A percentile compares a stretch with the other conserved stretches of the same genome.
Evolutionary conservation across 2,888 invertebrate species (phyloP).

Genomic region (Piscicola geometra): DNA sequence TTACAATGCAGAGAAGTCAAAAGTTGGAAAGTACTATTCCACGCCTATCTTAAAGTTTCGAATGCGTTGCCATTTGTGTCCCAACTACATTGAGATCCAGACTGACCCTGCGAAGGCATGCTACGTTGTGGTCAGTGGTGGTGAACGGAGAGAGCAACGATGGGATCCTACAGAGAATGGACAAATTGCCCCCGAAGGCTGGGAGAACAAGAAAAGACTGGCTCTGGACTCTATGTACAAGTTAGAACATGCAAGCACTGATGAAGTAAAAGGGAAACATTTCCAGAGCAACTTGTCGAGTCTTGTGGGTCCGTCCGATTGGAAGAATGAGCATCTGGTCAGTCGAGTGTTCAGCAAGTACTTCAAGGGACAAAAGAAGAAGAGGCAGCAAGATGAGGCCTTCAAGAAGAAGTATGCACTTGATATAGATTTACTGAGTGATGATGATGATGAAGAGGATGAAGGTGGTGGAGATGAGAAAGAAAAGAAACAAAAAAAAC

Average conservation of each 20-base stretch:
- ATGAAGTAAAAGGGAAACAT: conserved; percentile 46
- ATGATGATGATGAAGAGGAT: neutral
- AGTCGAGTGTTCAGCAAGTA: conserved; percentile 11
- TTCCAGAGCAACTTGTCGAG: neutral
- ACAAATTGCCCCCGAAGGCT: conserved; percentile 66
- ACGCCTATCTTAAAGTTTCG: conserved; percentile 96
- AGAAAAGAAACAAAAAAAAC: too few species aligned
- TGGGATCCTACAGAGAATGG: conserved; percentile 97
- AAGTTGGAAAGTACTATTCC: conserved; percentile 90
- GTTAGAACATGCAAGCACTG: conserved; percentile 83
- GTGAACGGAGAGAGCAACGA: conserved; percentile 88
- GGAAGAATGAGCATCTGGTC: conserved; percentile 6
- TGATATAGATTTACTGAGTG: neutral
- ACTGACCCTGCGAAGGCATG: conserved; percentile 98
- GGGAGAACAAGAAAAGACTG: conserved; percentile 73
- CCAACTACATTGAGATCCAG: conserved; percentile 94
- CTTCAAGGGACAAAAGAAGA: neutral
- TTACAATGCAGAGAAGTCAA: conserved; percentile 69
- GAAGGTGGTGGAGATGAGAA: neutral
- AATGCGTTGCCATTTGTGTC: conserved; percentile 97
- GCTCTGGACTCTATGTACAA: conserved; percentile 97
- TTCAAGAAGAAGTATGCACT: conserved; percentile 6
- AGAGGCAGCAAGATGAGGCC: neutral
- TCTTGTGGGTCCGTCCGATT: neutral
- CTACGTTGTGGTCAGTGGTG: conserved; percentile 89